Conservation (phyloP, 2,113 vertebrate species). For the Tetraodon nigroviridis region DNA sequence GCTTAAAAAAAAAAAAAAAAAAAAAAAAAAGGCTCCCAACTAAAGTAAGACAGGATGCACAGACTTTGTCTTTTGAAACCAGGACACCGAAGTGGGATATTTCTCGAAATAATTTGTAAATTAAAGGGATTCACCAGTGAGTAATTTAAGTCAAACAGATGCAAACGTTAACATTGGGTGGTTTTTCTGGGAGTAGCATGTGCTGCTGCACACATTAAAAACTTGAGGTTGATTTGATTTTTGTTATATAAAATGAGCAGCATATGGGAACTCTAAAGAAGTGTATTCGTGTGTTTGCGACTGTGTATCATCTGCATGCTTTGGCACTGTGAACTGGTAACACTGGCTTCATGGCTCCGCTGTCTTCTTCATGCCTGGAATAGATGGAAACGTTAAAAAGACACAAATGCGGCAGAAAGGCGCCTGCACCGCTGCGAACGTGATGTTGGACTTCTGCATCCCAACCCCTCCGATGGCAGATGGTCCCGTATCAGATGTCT, state of each 20-base stretch:
- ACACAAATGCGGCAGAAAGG: neutral
- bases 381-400: neutral
- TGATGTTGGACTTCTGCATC: slow-evolving; percentile 23
- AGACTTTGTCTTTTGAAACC: neutral
- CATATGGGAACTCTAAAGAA: neutral
- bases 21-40: slow-evolving; percentile 43
- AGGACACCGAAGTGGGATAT: neutral
- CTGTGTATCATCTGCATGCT: neutral
- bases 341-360: neutral
- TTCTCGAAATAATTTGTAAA: too few species aligned
- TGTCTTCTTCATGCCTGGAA: neutral
- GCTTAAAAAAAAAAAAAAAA: slow-evolving; percentile 57
- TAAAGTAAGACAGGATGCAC: neutral
- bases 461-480: slow-evolving; percentile 47
- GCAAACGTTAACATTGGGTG: too few species aligned
- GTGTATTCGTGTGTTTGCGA: neutral
- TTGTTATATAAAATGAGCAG: too few species aligned
- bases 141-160: too few species aligned
- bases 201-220: too few species aligned
- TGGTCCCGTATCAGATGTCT: slow-evolving; percentile 56
- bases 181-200: too few species aligned
- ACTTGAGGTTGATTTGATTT: too few species aligned
- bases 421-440: neutral
- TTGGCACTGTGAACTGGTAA: neutral
- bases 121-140: too few species aligned